Percentiles rank a stretch among this genome's conserved stretches.
Evolutionary conservation across 2,113 vertebrate species (phyloP).

Genomic region (Cephalopterus ornatus): DNA sequence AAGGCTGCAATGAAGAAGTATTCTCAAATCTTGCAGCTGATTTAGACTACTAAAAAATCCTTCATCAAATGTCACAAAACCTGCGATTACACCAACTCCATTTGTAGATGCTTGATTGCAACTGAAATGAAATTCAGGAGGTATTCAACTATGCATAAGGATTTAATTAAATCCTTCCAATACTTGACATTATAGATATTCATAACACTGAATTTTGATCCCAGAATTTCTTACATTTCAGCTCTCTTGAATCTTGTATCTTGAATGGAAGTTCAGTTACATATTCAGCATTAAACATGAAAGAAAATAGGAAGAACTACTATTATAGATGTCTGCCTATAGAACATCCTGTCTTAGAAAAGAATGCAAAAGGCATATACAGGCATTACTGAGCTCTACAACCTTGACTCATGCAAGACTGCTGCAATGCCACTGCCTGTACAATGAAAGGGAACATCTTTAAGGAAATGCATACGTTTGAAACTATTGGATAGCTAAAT

Average conservation of each 20-base stretch:
- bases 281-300: background rate
- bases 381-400: background rate
- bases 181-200: constrained; percentile 14
- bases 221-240: background rate
- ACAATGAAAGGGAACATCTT: background rate
- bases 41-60: constrained; percentile 1
- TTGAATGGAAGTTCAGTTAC: constrained; percentile 1
- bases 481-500: background rate
- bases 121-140: constrained; percentile 23
- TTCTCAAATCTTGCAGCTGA: background rate
- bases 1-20: background rate
- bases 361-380: background rate
- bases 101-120: background rate
- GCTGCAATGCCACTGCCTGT: background rate
- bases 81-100: background rate
- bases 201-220: constrained; percentile 13
- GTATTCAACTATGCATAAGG: constrained; percentile 25
- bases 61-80: constrained; percentile 30
- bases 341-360: background rate
- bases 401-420: accelerated
- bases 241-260: background rate
- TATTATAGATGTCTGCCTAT: background rate
- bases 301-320: background rate
- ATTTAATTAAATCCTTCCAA: constrained; percentile 36
- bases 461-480: background rate